A percentile compares a stretch with the other conserved stretches of the same genome.
Conservation (phyloP, 2,113 vertebrate species). For the Marcusenius ussheri region DNA sequence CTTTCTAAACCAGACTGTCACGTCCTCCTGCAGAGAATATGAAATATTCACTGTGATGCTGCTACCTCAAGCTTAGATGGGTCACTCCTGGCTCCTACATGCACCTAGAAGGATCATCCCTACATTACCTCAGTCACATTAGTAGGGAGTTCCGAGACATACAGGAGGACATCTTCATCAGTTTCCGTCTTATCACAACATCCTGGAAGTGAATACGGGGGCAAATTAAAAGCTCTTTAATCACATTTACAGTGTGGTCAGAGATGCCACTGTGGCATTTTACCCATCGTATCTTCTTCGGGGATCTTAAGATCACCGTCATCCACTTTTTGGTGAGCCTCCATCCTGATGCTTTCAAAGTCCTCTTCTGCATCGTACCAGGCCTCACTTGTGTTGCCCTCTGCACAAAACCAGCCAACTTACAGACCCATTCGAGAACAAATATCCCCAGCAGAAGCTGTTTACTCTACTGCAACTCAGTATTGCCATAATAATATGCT, state of each 20-base stretch:
- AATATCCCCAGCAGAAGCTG: background rate
- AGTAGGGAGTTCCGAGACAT: conserved; percentile 34
- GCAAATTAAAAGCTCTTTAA: background rate
- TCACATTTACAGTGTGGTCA: background rate
- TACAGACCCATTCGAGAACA: background rate
- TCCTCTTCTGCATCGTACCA: conserved; percentile 61
- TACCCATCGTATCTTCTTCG: conserved; percentile 4
- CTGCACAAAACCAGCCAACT: conserved; percentile 14
- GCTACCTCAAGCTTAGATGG: conserved; percentile 13
- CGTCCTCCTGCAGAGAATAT: conserved; percentile 33
- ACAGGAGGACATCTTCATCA: conserved; percentile 16
- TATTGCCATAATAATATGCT: background rate
- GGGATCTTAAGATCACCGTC: background rate
- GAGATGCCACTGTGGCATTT: background rate
- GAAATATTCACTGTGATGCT: background rate
- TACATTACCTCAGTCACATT: conserved; percentile 44
- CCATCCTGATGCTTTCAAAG: conserved; percentile 24
- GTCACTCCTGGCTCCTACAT: background rate
- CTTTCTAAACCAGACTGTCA: conserved; percentile 45
- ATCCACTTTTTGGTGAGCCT: background rate
- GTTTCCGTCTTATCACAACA: background rate
- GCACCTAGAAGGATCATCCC: background rate
- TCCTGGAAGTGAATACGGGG: conserved; percentile 14
- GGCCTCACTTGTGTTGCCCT: conserved; percentile 31
- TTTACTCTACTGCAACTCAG: background rate